Evolutionary conservation across 2,888 invertebrate species (phyloP).

Genomic region (Cylindroiulus punctatus): DNA sequence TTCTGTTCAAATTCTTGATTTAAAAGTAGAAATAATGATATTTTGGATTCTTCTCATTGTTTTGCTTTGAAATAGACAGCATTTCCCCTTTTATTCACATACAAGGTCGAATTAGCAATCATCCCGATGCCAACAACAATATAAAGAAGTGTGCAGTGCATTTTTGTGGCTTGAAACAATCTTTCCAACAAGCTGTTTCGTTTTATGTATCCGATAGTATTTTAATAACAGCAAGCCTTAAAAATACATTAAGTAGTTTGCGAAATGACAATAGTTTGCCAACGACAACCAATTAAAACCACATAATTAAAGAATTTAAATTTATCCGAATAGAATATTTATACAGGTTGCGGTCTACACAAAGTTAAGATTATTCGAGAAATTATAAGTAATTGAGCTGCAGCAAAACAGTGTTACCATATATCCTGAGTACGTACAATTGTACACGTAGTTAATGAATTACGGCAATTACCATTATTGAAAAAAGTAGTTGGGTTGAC

Average conservation of each 20-base stretch:
- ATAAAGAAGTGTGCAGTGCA: background rate
- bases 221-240: background rate
- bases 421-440: background rate
- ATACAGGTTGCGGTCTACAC: background rate
- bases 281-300: constrained; percentile 9
- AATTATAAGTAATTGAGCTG: background rate
- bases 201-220: background rate
- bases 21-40: too few relatives aligned
- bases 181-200: background rate
- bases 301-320: background rate
- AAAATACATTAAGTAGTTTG: constrained; percentile 10
- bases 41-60: too few relatives aligned
- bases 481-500: background rate
- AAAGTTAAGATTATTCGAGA: background rate
- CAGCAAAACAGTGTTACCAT: background rate
- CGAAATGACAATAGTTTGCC: background rate
- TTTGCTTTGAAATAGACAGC: too few relatives aligned
- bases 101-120: too few relatives aligned
- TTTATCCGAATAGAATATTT: background rate
- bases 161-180: background rate
- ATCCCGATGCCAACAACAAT: background rate
- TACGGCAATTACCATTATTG: background rate
- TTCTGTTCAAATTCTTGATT: too few relatives aligned
- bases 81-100: too few relatives aligned
- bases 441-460: constrained; percentile 5